phyloP scores from a whole-genome alignment of 2,797 vertebrate genomes.

The Peromyscus attwateri region DNA sequence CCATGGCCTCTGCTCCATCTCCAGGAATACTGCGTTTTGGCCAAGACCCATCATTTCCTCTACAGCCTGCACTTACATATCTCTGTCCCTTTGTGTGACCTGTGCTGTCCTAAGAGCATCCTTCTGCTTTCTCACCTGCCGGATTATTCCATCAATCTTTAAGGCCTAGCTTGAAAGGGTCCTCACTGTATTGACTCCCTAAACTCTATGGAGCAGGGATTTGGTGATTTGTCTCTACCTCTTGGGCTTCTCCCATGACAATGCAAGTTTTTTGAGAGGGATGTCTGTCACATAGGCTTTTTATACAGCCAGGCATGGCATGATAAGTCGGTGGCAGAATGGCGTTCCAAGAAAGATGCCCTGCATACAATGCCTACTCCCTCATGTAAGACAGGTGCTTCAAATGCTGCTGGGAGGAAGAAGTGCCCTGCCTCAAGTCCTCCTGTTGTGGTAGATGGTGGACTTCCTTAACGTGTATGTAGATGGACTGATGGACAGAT shows the following conservation, averaged over 20 bases:
- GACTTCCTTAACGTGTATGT: not conserved
- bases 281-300: not conserved
- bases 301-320: not conserved
- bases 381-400: not conserved
- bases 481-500: not conserved
- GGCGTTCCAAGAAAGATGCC: not conserved
- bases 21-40: not conserved
- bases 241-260: not conserved
- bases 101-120: fast-evolving
- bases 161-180: not conserved
- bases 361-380: not conserved
- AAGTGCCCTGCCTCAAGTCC: not conserved
- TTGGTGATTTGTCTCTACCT: not conserved
- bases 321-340: not conserved
- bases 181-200: not conserved
- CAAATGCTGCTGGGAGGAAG: not conserved
- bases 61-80: not conserved
- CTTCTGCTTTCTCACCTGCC: not conserved
- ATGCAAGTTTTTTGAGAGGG: not conserved
- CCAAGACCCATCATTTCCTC: not conserved
- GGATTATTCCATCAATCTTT: not conserved
- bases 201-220: not conserved
- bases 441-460: not conserved
- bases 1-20: not conserved
- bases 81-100: not conserved